Evolutionary conservation across 1,140 invertebrate species (phyloP), one percentile per base, ranked within the genome.

Genomic region (Sesamia nonagrioides): DNA sequence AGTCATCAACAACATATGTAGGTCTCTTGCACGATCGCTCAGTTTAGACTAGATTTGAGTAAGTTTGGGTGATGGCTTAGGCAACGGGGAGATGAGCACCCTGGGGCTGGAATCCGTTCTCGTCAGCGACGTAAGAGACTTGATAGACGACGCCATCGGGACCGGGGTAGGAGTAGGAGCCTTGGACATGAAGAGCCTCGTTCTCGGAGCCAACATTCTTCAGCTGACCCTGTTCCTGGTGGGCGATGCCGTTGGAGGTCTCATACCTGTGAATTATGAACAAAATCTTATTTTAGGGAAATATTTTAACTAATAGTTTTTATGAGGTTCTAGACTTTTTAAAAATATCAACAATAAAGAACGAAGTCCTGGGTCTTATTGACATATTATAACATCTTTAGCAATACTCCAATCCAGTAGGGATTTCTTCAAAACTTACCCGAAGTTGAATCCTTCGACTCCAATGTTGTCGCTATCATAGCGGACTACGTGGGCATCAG

Each of bases 131-230:
- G 94, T 96, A 96, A 66, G 95, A 96, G 52, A 98, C 96, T 58
- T 94, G 95, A 86, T 97, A 97, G 58, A 95, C 93, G 78, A 96
- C 94, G 33, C 97, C 97, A 82, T 97, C 97, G 18, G 96, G 94
- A n/a, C 95, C 96, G 42, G 95, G 88, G 95, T 95, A 97, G 42
- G 93, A 94, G 92, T 94, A 96, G 63, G 95, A 95, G 17, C 96
- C 96, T 1, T 95, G 92, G 15, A 97, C 96, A 2, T 92, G 92
- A 1, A 97, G 86, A 5, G 95, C 94, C 80, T 96, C 96, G 77
- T 96, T 96, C 33, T 97, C 96, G 7, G 95, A 91, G 56, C 96
- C 96, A 8, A 85, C 81, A 80, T 96, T 96, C 48, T 94, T 92
- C 6, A 97, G 81, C 35, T 94, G 86, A 1, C 95, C 97, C 54